Base-by-base conservation (phyloP, 2,113 vertebrate species). In the Cichladusa arquata region DNA sequence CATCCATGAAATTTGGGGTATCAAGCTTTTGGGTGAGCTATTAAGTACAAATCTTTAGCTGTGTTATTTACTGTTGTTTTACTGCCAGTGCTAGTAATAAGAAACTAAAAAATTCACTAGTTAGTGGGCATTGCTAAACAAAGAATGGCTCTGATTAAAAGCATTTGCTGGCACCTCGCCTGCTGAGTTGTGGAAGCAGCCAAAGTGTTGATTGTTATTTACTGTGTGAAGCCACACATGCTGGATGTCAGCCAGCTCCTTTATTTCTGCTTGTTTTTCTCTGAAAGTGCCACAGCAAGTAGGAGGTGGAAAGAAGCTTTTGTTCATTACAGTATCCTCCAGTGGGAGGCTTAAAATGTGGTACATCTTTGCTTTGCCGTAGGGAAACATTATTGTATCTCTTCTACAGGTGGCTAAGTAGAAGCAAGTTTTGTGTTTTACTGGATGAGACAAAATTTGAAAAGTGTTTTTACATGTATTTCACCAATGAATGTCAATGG, bases 181-280 rank as follows among this genome's bases (percentile, higher is more conserved):
- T n/a, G 12, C 34, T 57, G 72, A 56, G 33, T 23, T 4, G 8
- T 87, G 33, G 73, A 86, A 85, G 82, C 73, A 96, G 94, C 66
- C 89, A 29, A 65, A 93, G 60, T 72, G 86, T 74, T 95, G 90
- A 92, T 78, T 88, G 88, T 89, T 96, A 69, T 95, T 97, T 97
- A 81, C 69, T 86, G 95, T 89, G 86, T 79, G 89, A 95, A 93
- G 69, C 71, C 26, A 61, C 62, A 51, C 44, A 72, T 33, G n/a
- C 38, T 94, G 79, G 90, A 51, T 81, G 42, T 22, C 80, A 94
- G 84, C 90, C 85, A 80, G 51, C 25, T 83, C 77, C 26, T 64
- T 86, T 85, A 38, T 69, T 85, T 57, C 54, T 66, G 62, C 90
- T 96, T 84, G 24, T 61, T 91, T 93, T 81, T 48, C 29, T 81